A percentile compares a stretch with the other conserved stretches of the same genome.
phyloP scores from a whole-genome alignment of 53 echinoderm and acorn worm genomes.

The Luidia sarsii region DNA sequence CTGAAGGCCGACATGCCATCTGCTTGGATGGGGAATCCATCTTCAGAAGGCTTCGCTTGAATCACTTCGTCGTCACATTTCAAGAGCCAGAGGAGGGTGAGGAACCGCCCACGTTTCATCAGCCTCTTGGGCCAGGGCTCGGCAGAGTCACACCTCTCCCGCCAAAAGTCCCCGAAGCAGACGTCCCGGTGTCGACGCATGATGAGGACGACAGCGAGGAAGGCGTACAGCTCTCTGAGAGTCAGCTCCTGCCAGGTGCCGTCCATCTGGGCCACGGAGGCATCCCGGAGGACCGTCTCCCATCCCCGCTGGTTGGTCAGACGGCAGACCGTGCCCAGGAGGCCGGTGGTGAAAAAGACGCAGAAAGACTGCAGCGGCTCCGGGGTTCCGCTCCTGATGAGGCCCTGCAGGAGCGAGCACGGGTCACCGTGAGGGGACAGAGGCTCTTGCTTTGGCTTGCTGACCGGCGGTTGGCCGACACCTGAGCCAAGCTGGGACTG shows the following conservation, averaged over 20 bases:
- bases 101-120: conserved; percentile 34
- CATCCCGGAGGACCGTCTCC: conserved; percentile 1
- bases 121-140: not conserved
- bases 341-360: conserved; percentile 21
- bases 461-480: not conserved
- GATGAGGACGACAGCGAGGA: conserved; percentile 17
- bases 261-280: not conserved
- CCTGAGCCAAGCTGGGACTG: not conserved
- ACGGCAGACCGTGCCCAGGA: conserved; percentile 9
- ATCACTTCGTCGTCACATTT: not conserved
- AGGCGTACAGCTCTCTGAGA: conserved; percentile 10
- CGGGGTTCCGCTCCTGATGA: conserved; percentile 4
- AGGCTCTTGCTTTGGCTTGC: not conserved
- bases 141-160: not conserved
- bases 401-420: not conserved
- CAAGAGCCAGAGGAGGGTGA: not conserved
- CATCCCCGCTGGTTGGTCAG: conserved; percentile 11
- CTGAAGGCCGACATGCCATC: not conserved
- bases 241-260: conserved; percentile 27
- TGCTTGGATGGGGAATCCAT: not conserved
- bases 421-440: conserved; percentile 8
- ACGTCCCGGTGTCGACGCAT: conserved; percentile 17
- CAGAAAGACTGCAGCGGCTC: conserved; percentile 15
- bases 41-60: not conserved
- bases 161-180: conserved; percentile 19